Conservation (phyloP, 2,113 vertebrate species). For the Puffinus mauretanicus region DNA sequence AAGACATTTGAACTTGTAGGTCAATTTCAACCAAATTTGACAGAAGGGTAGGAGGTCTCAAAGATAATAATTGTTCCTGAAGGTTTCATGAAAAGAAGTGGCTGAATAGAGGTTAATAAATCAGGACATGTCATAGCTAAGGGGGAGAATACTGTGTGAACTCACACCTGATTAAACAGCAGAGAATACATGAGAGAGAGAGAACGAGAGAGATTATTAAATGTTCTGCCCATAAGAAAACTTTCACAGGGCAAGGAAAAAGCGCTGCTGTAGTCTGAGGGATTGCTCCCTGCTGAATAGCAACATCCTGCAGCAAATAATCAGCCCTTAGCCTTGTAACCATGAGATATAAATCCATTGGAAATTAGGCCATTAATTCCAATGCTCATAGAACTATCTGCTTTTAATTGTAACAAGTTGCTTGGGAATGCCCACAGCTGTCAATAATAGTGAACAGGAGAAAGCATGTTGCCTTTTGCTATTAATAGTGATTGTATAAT, state of each 20-base stretch:
- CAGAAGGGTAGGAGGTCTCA: not conserved
- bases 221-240: slow-evolving; percentile 29
- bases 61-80: not conserved
- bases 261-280: not conserved
- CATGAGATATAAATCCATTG: not conserved
- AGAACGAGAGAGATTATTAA: not conserved
- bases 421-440: not conserved
- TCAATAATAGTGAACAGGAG: not conserved
- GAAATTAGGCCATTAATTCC: slow-evolving; percentile 17
- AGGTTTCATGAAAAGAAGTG: not conserved
- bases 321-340: not conserved
- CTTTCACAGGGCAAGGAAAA: slow-evolving; percentile 50
- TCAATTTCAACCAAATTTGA: slow-evolving; percentile 13
- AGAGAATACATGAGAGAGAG: slow-evolving; percentile 8
- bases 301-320: slow-evolving; percentile 25
- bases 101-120: slow-evolving; percentile 29
- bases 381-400: not conserved
- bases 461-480: not conserved
- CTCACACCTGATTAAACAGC: slow-evolving; percentile 58
- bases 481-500: slow-evolving; percentile 15
- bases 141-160: slow-evolving; percentile 6
- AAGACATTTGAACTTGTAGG: not conserved
- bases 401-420: slow-evolving; percentile 36
- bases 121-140: not conserved
- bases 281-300: not conserved